phyloP scores from a whole-genome alignment of 2,797 vertebrate species.

The Phoebastria nigripes region DNA sequence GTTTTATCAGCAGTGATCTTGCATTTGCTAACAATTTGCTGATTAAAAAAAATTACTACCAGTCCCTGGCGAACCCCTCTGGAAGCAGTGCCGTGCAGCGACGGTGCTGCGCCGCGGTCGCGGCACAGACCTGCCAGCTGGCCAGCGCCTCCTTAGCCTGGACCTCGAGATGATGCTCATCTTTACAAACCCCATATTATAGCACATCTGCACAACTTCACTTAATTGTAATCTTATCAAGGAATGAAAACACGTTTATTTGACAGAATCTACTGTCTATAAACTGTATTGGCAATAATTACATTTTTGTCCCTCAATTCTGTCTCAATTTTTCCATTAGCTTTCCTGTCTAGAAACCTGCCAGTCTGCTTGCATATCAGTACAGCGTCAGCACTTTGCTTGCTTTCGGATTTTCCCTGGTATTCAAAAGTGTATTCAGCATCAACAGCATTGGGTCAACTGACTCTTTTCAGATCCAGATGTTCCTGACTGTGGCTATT shows the following conservation, averaged over 20 bases:
- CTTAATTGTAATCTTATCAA: background rate
- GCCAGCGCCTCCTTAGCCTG: background rate
- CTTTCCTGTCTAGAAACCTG: background rate
- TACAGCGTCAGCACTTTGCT: background rate
- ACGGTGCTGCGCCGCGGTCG: fast-evolving
- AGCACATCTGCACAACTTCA: background rate
- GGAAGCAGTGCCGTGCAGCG: fast-evolving
- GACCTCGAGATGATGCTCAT: background rate
- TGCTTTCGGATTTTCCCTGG: fast-evolving
- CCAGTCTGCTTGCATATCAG: background rate
- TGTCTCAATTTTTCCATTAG: background rate
- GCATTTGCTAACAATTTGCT: constrained; percentile 3
- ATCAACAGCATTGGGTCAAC: background rate
- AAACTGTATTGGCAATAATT: background rate
- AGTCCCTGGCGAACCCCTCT: background rate
- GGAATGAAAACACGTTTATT: background rate
- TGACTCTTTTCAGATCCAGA: background rate
- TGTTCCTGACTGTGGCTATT: background rate
- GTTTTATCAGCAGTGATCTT: constrained; percentile 28
- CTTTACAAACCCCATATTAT: fast-evolving
- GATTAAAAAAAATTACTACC: background rate
- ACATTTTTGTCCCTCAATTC: background rate
- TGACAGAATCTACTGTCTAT: background rate
- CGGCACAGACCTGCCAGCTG: background rate
- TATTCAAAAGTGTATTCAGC: background rate